phyloP scores from a whole-genome alignment of 2,888 invertebrate genomes.

The Podabrus alpinus region DNA sequence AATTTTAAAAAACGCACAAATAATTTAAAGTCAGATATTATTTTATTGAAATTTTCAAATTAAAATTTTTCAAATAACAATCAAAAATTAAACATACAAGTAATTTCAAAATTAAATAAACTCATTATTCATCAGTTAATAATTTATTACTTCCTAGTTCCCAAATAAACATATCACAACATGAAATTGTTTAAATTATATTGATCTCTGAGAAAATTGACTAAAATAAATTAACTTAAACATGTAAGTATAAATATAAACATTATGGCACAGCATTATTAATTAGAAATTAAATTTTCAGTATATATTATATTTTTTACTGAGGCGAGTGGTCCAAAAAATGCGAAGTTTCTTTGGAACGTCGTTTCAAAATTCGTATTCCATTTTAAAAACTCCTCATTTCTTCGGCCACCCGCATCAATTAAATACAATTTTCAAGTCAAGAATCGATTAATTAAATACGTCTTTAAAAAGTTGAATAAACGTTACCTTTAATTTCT shows the following conservation, averaged over 20 bases:
- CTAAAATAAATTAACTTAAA: background rate
- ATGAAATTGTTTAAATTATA: background rate
- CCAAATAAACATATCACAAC: background rate
- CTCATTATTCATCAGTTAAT: background rate
- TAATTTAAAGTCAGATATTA: background rate
- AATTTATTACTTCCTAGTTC: background rate
- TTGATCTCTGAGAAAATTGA: background rate
- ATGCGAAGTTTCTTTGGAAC: background rate
- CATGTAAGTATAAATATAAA: background rate
- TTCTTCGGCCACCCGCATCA: background rate
- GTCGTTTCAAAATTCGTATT: background rate
- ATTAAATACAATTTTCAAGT: background rate
- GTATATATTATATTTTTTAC: background rate
- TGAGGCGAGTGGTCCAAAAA: background rate
- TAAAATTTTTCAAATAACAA: background rate
- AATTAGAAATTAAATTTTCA: background rate
- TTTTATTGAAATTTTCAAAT: background rate
- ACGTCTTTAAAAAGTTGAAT: background rate
- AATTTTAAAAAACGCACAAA: no score
- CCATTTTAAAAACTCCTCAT: background rate
- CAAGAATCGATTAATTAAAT: background rate
- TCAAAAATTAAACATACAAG: background rate
- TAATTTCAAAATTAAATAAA: background rate
- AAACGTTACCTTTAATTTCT: slow-evolving; percentile 21
- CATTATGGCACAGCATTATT: background rate